These are phyloP conservation scores for Brachirus orientalis DNA, from an alignment of 2,113 vertebrate genomes.

Conservation along the genomic window DNA sequence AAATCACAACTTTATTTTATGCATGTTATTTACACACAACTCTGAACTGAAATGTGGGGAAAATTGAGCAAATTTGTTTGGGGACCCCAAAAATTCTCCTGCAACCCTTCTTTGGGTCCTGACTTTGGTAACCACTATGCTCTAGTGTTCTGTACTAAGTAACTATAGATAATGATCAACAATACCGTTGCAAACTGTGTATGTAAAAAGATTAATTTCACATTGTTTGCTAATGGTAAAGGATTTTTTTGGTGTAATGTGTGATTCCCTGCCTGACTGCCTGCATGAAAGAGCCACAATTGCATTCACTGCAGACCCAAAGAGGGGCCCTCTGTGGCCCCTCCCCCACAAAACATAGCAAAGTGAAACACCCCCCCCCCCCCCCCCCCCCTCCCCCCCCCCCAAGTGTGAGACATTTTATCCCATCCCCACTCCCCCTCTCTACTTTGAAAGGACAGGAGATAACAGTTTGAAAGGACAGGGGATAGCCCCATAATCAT, in stretches of 20 bases:
- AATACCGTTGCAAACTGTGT: background rate
- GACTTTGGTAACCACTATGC: background rate
- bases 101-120: no score
- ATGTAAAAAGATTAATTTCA: background rate
- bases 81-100: no score
- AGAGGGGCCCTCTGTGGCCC: conserved; percentile 80
- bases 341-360: conserved; percentile 80
- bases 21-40: no score
- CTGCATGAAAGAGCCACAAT: conserved; percentile 50
- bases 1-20: no score
- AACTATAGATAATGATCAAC: background rate
- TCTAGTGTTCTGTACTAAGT: background rate
- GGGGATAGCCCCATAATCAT: conserved; percentile 81
- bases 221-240: background rate
- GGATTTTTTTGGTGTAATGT: background rate
- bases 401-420: conserved; percentile 76
- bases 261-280: conserved; percentile 22
- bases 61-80: no score
- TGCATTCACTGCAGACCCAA: conserved; percentile 75
- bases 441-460: conserved; percentile 81
- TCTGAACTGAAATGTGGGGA: no score
- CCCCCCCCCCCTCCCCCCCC: conserved; percentile 56
- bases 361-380: conserved; percentile 63
- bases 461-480: conserved; percentile 83
- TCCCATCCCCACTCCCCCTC: conserved; percentile 61